Base-by-base conservation (phyloP, 2,113 vertebrate genomes). In the Pterocles gutturalis region DNA sequence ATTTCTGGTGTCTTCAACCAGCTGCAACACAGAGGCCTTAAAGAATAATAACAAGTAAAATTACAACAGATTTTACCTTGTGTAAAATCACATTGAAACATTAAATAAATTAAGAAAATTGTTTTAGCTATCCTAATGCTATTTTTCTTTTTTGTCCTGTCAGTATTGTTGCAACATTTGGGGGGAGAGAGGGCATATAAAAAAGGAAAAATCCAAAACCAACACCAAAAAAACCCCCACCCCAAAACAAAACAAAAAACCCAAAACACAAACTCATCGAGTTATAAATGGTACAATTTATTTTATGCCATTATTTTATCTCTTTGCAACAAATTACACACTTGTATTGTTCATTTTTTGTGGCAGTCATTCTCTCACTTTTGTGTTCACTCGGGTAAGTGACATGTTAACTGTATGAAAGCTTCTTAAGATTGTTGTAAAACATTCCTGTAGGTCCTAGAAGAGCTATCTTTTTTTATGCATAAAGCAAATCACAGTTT, bases 211-310 rank as follows among this genome's bases (percentile, higher is more conserved):
- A 15, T 4, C 11, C 24, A 48, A 76, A 73, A 11, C 3, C 8
- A 51, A 43, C 7, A 41, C 11, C 6, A 25, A 33, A 65, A 33
- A 24, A 53, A 9, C 10, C n/a, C n/a, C n/a, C 20, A 4, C 3
- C 5, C 41, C 13, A 25, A n/a, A 75, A 28, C 15, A 64, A 64
- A 53, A 33, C 3, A 54, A 53, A 49, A 43, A 10, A 1, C 5
- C 4, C 19, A 5, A n/a, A 86, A 33, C 15, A 38, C 2, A 22
- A 58, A 38, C 11, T 78, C n/a, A 83, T 69, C 45, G 91, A 95
- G 33, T 34, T 90, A 76, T 67, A 94, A 95, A 94, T 80, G 5
- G 24, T 48, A 46, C 13, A 94, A 83, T 93, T 96, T 93, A 77
- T 21, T 81, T 4, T 83, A 88, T 89, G 55, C 48, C 43, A 95